Evolutionary conservation across 2,888 invertebrate species (phyloP).

Genomic region (Tortricodes alternella): DNA sequence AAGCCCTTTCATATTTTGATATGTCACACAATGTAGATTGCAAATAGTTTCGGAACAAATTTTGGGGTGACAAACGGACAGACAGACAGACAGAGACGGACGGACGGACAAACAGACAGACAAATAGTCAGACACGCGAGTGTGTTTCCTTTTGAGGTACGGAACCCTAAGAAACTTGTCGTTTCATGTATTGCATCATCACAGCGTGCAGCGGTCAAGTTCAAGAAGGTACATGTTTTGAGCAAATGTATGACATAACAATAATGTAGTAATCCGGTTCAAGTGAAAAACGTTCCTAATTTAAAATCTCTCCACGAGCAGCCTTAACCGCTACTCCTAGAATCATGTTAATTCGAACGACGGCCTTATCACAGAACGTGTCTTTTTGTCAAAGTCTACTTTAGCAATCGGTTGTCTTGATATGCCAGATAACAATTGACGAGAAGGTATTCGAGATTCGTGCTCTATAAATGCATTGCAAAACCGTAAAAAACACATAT

Average conservation of each 20-base stretch:
- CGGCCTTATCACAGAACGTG: conserved; percentile 4
- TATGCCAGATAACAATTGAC: conserved; percentile 2
- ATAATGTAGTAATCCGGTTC: neutral
- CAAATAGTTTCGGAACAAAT: too few species aligned
- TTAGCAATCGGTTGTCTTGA: neutral
- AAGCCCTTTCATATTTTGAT: too few species aligned
- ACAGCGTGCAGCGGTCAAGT: too few species aligned
- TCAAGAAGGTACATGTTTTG: neutral
- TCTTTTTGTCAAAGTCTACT: neutral
- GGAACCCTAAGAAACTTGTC: too few species aligned
- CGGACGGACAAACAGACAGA: too few species aligned
- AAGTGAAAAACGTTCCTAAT: neutral
- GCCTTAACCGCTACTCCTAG: neutral
- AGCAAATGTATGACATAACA: neutral
- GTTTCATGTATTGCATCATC: too few species aligned
- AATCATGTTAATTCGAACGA: neutral
- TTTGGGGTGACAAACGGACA: too few species aligned
- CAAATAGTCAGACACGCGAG: too few species aligned
- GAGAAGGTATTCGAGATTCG: neutral
- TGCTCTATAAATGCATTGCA: neutral
- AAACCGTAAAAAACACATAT: neutral
- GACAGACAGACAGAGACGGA: too few species aligned
- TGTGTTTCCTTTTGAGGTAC: too few species aligned
- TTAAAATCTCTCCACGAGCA: neutral
- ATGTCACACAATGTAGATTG: too few species aligned